Conservation (phyloP, 2,797 vertebrate genomes). For the Paguma larvata region DNA sequence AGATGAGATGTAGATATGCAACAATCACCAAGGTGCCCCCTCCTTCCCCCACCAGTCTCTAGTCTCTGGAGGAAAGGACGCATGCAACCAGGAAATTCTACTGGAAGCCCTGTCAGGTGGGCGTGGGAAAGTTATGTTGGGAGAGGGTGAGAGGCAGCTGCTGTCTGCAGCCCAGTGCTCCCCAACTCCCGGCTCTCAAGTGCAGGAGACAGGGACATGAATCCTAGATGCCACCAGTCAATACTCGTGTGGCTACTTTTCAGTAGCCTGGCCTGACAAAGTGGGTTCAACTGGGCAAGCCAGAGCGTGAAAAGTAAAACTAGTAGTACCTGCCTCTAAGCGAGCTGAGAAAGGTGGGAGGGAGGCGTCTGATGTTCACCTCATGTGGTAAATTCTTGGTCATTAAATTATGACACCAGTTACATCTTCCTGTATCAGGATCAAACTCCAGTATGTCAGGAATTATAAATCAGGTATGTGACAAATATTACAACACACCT, state of each 20-base stretch:
- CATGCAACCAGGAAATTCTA: not conserved
- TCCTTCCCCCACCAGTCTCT: no score
- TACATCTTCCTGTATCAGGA: not conserved
- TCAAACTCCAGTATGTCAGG: not conserved
- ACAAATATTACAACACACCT: not conserved
- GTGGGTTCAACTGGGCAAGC: not conserved
- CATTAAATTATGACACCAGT: constrained; percentile 7
- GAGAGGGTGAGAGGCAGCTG: constrained; percentile 45
- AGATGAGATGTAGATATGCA: not conserved
- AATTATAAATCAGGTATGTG: not conserved
- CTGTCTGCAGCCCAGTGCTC: not conserved
- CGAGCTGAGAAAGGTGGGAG: not conserved
- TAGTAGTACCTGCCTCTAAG: not conserved
- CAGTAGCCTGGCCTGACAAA: not conserved
- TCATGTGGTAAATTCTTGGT: not conserved
- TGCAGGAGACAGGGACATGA: not conserved
- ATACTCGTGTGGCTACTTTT: not conserved
- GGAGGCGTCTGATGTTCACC: not conserved
- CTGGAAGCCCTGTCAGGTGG: not conserved
- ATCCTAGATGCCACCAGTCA: not conserved
- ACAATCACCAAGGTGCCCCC: not conserved
- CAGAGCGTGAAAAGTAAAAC: not conserved
- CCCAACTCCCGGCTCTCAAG: constrained; percentile 14
- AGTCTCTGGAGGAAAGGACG: constrained; percentile 27
- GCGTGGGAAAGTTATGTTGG: constrained; percentile 42